Base-by-base conservation (phyloP, 2,797 vertebrate species). In the Anableps anableps region DNA sequence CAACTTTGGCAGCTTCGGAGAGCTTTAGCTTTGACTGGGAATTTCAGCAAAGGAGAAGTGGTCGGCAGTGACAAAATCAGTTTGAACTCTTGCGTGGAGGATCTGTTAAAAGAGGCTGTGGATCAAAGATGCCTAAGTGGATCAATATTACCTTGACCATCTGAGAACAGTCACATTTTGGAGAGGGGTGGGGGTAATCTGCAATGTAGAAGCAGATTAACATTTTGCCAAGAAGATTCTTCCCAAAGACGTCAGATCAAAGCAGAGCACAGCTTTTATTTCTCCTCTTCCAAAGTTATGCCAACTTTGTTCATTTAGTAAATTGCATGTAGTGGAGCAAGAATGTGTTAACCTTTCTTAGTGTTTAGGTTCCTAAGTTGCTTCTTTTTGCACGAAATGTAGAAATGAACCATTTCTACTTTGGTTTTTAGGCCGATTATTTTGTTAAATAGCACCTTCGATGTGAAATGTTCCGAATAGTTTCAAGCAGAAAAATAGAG, bases 91-190 rank as follows among this genome's bases (percentile, higher is more conserved):
- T 81, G 78, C 78, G 75, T 71, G 84, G 89, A 90, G 88, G 91
- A 95, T 94, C 93, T 93, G 91, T 94, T 91, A 90, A 94, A 94
- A 89, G 88, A 79, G 90, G 80, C 88, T 94, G 87, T 53, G 92
- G 94, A 95, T 96, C 95, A 96, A 96, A 96, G 94, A 83, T 78
- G 87, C 80, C 89, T 94, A 95, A 95, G 94, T 95, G 94, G 93
- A 94, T 94, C 94, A 95, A 89, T 94, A 94, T 95, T 94, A 96
- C 95, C 94, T 95, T 96, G 95, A 95, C 94, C 92, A 92, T 95
- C 87, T 93, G 91, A 95, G 91, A 95, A 94, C 91, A 93, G 91
- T 92, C 89, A 88, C 88, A 94, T 94, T 95, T 91, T 89, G 72
- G 86, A 85, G 83, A 79, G 78, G 86, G 86, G 83, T 21, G 88